Conservation (phyloP, 2,113 vertebrate genomes). For the Pomatorhinus ruficollis region DNA sequence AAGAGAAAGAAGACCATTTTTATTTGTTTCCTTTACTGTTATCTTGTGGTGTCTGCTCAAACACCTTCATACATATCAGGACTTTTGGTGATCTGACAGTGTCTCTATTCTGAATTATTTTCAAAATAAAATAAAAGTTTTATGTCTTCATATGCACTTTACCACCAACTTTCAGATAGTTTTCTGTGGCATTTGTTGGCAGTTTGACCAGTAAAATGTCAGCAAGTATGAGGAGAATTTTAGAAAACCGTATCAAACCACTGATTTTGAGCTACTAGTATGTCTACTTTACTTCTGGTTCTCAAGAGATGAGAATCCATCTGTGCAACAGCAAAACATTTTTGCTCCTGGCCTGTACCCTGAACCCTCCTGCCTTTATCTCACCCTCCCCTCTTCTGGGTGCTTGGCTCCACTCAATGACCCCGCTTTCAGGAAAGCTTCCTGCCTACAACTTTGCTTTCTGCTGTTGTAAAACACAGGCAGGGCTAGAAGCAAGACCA, state of each 20-base stretch:
- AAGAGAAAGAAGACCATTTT: not conserved
- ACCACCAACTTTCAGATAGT: not conserved
- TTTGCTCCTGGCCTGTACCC: not conserved
- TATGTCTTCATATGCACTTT: not conserved
- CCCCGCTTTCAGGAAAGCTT: not conserved
- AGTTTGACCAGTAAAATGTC: not conserved
- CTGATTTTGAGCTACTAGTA: not conserved
- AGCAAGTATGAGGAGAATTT: not conserved
- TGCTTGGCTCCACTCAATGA: not conserved
- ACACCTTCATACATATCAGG: not conserved
- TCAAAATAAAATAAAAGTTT: not conserved
- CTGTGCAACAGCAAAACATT: not conserved
- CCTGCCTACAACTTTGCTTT: not conserved
- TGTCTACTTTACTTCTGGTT: not conserved
- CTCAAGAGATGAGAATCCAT: not conserved
- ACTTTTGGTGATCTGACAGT: not conserved
- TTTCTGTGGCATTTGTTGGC: not conserved
- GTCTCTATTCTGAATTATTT: not conserved
- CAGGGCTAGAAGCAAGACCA: not conserved
- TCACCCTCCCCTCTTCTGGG: not conserved
- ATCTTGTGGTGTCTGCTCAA: not conserved
- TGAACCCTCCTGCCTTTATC: not conserved
- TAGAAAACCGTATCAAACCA: not conserved
- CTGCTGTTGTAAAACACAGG: not conserved
- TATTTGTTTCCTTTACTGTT: not conserved